Conservation (phyloP, 2,113 vertebrate species). For the Gobius niger region DNA sequence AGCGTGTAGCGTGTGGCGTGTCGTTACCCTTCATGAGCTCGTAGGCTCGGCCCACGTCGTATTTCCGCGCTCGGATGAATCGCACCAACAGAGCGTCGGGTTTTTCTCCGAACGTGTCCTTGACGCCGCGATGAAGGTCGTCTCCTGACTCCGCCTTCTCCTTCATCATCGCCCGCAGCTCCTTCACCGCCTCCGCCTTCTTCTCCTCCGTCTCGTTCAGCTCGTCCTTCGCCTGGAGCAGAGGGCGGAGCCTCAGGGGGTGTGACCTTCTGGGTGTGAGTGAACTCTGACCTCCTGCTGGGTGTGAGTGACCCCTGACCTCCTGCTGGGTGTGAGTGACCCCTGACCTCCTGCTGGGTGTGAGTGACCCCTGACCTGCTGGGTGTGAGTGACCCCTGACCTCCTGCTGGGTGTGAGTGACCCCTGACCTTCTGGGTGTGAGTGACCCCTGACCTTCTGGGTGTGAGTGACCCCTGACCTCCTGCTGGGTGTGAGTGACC, state of each 20-base stretch:
- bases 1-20: no score
- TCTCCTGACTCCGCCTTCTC: constrained; percentile 71
- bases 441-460: background rate
- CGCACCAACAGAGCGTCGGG: constrained; percentile 85
- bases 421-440: no score
- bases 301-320: background rate
- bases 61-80: constrained; percentile 94
- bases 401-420: background rate
- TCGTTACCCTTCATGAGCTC: constrained; percentile 91
- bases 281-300: background rate
- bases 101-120: constrained; percentile 78
- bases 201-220: constrained; percentile 88
- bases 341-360: background rate
- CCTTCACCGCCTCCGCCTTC: constrained; percentile 76
- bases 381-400: background rate
- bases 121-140: constrained; percentile 75
- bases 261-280: no score
- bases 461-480: background rate
- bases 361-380: background rate
- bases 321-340: background rate
- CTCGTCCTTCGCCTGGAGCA: constrained; percentile 91
- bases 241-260: no score
- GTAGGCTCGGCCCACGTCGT: constrained; percentile 83
- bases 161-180: constrained; percentile 81
- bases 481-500: background rate